Conservation (phyloP, 2,113 vertebrate genomes). For the Dryoscopus gambensis region DNA sequence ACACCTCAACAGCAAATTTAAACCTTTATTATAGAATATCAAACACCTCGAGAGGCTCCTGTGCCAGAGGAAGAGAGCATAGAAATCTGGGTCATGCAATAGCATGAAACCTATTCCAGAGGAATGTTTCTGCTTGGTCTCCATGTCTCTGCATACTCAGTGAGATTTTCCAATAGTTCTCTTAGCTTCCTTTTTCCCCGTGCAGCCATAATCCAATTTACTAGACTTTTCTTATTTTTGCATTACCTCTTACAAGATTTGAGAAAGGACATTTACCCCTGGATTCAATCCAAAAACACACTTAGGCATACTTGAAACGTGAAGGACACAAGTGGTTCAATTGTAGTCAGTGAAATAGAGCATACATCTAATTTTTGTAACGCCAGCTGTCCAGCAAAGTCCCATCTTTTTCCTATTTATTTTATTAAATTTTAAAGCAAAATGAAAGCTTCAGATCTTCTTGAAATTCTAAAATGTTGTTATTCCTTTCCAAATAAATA, state of each 20-base stretch:
- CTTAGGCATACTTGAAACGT: background rate
- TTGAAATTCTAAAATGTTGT: background rate
- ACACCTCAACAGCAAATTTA: background rate
- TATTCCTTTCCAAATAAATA: background rate
- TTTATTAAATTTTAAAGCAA: background rate
- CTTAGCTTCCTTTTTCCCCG: background rate
- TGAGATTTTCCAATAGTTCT: background rate
- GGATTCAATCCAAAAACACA: background rate
- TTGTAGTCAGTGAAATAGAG: background rate
- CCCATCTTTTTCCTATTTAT: background rate
- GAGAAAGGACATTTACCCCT: background rate
- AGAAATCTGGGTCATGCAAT: background rate
- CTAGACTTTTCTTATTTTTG: background rate
- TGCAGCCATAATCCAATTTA: background rate
- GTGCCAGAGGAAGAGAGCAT: background rate
- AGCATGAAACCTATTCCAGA: background rate
- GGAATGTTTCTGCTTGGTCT: background rate
- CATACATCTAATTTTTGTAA: background rate
- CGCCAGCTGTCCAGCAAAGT: background rate
- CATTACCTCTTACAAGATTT: background rate
- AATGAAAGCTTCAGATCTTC: background rate
- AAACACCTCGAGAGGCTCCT: background rate
- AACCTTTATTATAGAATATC: background rate
- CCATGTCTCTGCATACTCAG: background rate
- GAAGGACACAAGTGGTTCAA: conserved; percentile 2